Evolutionary conservation across 2,888 invertebrate genomes (phyloP), one percentile per base, ranked within the genome.

Genomic region (Melieria omissa): DNA sequence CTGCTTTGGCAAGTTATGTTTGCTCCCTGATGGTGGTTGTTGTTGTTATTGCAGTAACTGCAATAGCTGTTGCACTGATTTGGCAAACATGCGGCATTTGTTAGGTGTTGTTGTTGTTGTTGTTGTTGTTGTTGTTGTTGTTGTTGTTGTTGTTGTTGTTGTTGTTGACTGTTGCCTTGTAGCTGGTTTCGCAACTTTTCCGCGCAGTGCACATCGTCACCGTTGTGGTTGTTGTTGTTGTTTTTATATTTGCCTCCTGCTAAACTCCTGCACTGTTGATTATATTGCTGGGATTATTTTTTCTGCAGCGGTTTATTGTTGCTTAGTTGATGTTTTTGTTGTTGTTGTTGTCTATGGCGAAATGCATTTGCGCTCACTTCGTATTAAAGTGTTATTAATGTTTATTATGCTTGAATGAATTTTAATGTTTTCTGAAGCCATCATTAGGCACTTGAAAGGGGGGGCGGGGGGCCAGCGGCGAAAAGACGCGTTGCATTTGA

Each of bases 351-450:
- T 29, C 29, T 29, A 29, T 29, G 29, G 29, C 29, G 29, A 29
- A 29, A 29, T 29, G 29, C 29, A 29, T 29, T 29, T 29, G 29
- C 29, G 29, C 29, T 29, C 29, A 29, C 29, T 29, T 29, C 29
- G 29, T 29, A 84, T 81, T 81, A 83, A 84, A 83, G 81, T 84
- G 83, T 83, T 83, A 83, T 84, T 83, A 84, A 82, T 83, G 84
- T 81, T 83, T 83, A 83, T 84, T 83, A 82, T 77, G 79, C 76
- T 80, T 78, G 84, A 84, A 83, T 84, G 82, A 81, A 84, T 82
- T 84, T 84, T 83, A 84, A 84, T 83, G 82, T 81, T 81, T 78
- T 78, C 79, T 79, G 79, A 82, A 83, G 82, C 81, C 78, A 83
- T 83, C 82, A 83, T 83, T 83, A 83, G 29, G 29, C 29, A 29